These are phyloP conservation scores for Drosophila lacteicornis DNA, from an alignment of 1,140 invertebrate genomes.

Conservation along the genomic window DNA sequence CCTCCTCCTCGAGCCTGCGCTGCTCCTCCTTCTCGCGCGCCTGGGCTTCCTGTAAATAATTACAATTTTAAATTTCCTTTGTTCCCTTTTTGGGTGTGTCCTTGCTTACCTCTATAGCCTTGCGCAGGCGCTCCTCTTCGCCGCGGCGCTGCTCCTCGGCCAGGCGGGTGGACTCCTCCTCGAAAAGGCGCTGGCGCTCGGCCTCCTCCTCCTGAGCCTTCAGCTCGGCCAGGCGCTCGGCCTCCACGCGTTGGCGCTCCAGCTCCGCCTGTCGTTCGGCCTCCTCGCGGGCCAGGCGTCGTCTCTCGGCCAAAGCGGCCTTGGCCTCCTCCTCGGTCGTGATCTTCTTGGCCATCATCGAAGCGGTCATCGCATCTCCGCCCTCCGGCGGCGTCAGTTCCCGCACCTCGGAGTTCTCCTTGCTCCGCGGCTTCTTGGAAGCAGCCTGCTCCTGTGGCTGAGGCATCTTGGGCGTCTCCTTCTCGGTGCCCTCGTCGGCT, in stretches of 20 bases:
- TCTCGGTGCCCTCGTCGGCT: constrained; percentile 85
- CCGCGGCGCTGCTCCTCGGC: constrained; percentile 89
- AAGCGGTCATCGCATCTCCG: constrained; percentile 85
- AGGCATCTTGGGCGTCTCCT: constrained; percentile 43
- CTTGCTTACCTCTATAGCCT: constrained; percentile 88
- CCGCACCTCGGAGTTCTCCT: constrained; percentile 79
- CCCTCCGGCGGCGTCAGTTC: constrained; percentile 73
- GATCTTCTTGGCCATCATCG: constrained; percentile 89
- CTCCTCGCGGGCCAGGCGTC: constrained; percentile 93
- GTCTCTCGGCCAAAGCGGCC: constrained; percentile 93
- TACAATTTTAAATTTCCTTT: not conserved
- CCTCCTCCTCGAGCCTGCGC: constrained; percentile 88
- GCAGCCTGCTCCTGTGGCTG: constrained; percentile 16
- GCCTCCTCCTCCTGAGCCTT: constrained; percentile 93
- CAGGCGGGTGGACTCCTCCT: constrained; percentile 90
- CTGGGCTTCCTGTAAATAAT: constrained; percentile 86
- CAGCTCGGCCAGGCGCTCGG: constrained; percentile 90
- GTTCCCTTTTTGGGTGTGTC: not conserved
- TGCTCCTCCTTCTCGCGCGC: constrained; percentile 89
- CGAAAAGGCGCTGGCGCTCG: constrained; percentile 91
- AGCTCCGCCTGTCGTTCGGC: constrained; percentile 93
- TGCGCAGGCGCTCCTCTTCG: constrained; percentile 90
- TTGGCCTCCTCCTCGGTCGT: constrained; percentile 96
- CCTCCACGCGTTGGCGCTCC: constrained; percentile 91
- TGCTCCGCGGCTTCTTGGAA: constrained; percentile 71